Evolutionary conservation across 2,113 vertebrate genomes (phyloP).

Genomic region (Triplophysa siluroides): DNA sequence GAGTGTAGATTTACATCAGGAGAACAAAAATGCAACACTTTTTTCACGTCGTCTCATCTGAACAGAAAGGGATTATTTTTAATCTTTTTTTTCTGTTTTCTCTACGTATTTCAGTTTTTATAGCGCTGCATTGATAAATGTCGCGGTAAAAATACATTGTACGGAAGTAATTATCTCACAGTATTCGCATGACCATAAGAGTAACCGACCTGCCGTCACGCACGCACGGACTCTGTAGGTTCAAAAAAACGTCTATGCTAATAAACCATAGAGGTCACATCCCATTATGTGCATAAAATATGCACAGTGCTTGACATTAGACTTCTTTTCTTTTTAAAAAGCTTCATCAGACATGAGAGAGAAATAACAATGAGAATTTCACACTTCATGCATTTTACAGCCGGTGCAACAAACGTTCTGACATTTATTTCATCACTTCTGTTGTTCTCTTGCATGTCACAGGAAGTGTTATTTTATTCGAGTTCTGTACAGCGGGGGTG

Average conservation of each 20-base stretch:
- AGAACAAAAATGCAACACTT: neutral
- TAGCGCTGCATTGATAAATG: neutral
- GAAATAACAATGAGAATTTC: conserved; percentile 23
- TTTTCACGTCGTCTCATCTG: neutral
- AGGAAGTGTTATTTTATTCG: conserved; percentile 11
- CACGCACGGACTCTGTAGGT: neutral
- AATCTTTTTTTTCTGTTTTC: neutral
- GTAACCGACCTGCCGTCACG: neutral
- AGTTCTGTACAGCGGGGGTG: conserved; percentile 5
- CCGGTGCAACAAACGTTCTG: conserved; percentile 20
- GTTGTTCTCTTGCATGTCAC: conserved; percentile 48
- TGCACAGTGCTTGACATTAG: conserved; percentile 8
- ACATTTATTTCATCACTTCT: conserved; percentile 18
- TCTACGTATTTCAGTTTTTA: conserved; percentile 2
- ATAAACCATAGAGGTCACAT: conserved; percentile 29
- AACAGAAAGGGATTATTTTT: neutral
- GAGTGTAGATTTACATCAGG: conserved; percentile 10
- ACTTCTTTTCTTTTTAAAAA: conserved; percentile 7
- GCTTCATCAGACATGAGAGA: conserved; percentile 56
- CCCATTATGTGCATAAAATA: conserved; percentile 19
- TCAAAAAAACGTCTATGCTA: conserved; percentile 11
- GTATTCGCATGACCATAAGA: neutral
- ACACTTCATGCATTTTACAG: conserved; percentile 44
- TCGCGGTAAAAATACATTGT: neutral
- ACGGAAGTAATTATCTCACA: neutral